Percentiles rank a stretch among this genome's conserved stretches.
phyloP scores from a whole-genome alignment of 2,888 invertebrate species.

The Aphodius sticticus region DNA sequence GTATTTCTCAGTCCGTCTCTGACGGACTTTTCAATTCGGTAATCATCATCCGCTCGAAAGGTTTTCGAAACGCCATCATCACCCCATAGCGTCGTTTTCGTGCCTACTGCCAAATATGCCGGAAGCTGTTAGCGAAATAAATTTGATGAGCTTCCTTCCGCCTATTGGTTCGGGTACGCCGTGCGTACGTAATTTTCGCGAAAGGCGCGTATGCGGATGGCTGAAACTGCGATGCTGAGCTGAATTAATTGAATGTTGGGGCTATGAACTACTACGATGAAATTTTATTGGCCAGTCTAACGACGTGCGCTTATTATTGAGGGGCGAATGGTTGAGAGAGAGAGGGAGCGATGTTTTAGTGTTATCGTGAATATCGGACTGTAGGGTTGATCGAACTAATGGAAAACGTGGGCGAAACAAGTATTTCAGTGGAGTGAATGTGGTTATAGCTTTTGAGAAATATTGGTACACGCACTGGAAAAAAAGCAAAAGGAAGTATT shows the following conservation, averaged over 20 bases:
- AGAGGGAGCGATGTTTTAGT: background rate
- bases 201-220: background rate
- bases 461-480: no score
- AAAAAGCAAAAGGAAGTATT: no score
- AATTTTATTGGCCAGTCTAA: background rate
- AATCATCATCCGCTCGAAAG: background rate
- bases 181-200: background rate
- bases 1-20: background rate
- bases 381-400: background rate
- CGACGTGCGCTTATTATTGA: background rate
- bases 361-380: background rate
- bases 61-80: background rate
- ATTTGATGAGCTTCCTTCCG: conserved; percentile 4
- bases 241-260: background rate
- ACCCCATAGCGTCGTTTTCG: background rate
- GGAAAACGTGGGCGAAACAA: background rate
- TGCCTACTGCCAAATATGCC: background rate
- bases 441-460: background rate
- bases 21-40: background rate
- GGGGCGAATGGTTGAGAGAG: background rate
- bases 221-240: background rate
- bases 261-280: background rate
- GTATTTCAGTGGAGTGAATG: background rate
- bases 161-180: background rate
- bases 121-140: conserved; percentile 4